These are phyloP conservation scores for Ischnura elegans DNA, from an alignment of 2,888 invertebrate species.

Conservation along the genomic window DNA sequence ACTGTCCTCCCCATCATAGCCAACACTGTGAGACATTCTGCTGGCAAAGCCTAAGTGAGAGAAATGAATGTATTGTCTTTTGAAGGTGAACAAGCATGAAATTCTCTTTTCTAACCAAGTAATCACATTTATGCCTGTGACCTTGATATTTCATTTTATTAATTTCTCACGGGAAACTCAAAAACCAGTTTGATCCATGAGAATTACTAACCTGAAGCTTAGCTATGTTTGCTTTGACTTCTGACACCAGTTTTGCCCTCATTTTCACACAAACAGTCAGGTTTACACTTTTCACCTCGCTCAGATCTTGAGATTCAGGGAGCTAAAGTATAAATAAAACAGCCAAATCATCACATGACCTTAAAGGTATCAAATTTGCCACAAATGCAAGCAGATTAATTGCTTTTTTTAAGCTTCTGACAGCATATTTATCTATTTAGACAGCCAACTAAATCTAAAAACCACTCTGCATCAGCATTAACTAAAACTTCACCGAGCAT, in stretches of 20 bases:
- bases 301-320: slow-evolving; percentile 39
- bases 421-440: neutral
- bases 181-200: neutral
- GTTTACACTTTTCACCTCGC: slow-evolving; percentile 80
- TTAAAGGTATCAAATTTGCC: neutral
- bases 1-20: slow-evolving; percentile 88
- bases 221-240: slow-evolving; percentile 87
- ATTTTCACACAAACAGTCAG: slow-evolving; percentile 90
- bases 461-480: no score
- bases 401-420: neutral
- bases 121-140: neutral
- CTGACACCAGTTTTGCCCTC: slow-evolving; percentile 89
- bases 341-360: neutral
- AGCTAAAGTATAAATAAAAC: slow-evolving; percentile 47
- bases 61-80: neutral
- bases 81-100: neutral
- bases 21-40: slow-evolving; percentile 86
- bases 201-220: slow-evolving; percentile 83
- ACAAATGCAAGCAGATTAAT: neutral
- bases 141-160: no score
- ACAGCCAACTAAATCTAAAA: no score
- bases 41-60: slow-evolving; percentile 83
- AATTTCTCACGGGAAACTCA: neutral
- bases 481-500: no score
- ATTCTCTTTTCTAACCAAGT: neutral